These are phyloP conservation scores for Podocnemis expansa DNA, from an alignment of 2,113 vertebrate genomes.

Conservation along the genomic window DNA sequence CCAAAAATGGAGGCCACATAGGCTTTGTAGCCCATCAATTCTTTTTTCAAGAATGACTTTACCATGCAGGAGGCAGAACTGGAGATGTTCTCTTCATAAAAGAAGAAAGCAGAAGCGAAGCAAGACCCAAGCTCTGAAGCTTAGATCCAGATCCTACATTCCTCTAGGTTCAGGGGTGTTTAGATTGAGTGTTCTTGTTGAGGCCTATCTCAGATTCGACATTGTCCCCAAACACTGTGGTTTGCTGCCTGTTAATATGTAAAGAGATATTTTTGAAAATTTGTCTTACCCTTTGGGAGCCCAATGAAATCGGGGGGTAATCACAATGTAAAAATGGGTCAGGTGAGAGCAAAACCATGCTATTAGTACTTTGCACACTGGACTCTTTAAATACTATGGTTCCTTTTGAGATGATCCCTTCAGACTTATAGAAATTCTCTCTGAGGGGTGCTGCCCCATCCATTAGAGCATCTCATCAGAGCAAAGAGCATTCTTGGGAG, in stretches of 20 bases:
- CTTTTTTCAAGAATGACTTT: slow-evolving; percentile 51
- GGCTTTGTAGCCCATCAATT: background rate
- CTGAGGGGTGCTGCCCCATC: background rate
- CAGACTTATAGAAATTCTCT: accelerated
- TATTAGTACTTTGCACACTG: accelerated
- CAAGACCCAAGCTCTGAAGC: background rate
- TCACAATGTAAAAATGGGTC: background rate
- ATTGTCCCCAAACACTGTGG: background rate
- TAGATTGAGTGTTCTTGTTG: slow-evolving; percentile 9
- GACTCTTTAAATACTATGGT: background rate
- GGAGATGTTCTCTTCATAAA: background rate
- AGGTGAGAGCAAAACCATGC: background rate
- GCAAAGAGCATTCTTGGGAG: background rate
- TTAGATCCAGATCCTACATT: background rate
- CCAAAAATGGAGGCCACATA: background rate
- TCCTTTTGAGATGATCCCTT: background rate
- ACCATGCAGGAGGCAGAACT: background rate
- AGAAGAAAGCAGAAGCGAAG: background rate
- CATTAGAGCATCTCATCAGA: background rate
- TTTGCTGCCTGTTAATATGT: background rate
- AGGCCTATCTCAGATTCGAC: background rate
- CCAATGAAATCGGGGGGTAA: background rate
- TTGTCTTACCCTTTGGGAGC: background rate
- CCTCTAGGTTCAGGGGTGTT: background rate
- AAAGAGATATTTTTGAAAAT: background rate